A percentile compares a stretch with the other conserved stretches of the same genome.
Evolutionary conservation across 2,888 invertebrate species (phyloP).

Genomic region (Cephus nigrinus): DNA sequence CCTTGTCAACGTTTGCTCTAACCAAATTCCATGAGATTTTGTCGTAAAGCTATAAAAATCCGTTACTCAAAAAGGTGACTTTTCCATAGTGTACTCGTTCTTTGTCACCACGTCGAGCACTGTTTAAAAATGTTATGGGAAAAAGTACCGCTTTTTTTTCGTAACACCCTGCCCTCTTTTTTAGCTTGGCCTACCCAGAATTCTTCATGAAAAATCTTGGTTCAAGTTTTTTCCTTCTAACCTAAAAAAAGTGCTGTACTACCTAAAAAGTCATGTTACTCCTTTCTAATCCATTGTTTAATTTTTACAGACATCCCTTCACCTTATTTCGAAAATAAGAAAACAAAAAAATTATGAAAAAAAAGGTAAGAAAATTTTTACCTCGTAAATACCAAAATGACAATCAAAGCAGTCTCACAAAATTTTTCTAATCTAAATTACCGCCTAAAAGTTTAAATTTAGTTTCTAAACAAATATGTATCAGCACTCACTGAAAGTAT

Average conservation of each 20-base stretch:
- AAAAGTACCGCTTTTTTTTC: neutral
- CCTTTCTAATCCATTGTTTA: neutral
- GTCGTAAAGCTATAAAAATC: slow-evolving; percentile 18
- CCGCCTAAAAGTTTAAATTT: neutral
- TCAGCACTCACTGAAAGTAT: neutral
- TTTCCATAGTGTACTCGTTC: neutral
- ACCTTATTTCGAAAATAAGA: neutral
- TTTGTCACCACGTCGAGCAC: neutral
- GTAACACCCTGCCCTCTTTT: neutral
- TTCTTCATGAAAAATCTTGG: neutral
- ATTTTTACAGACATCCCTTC: neutral
- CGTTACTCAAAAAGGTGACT: slow-evolving; percentile 35
- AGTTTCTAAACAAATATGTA: neutral
- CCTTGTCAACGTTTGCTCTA: neutral
- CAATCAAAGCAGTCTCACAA: too few species aligned
- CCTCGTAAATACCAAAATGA: neutral
- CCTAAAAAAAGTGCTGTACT: neutral
- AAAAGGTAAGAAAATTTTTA: neutral
- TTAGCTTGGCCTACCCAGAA: neutral
- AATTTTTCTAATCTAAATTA: neutral
- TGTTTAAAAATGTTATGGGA: neutral
- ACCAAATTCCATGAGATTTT: neutral
- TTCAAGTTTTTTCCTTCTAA: neutral
- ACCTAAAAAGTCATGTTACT: neutral
- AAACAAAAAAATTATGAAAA: neutral